A percentile compares a stretch with the other conserved stretches of the same genome.
Evolutionary conservation across 2,888 invertebrate species (phyloP).

Genomic region (Deroplatys truncata): DNA sequence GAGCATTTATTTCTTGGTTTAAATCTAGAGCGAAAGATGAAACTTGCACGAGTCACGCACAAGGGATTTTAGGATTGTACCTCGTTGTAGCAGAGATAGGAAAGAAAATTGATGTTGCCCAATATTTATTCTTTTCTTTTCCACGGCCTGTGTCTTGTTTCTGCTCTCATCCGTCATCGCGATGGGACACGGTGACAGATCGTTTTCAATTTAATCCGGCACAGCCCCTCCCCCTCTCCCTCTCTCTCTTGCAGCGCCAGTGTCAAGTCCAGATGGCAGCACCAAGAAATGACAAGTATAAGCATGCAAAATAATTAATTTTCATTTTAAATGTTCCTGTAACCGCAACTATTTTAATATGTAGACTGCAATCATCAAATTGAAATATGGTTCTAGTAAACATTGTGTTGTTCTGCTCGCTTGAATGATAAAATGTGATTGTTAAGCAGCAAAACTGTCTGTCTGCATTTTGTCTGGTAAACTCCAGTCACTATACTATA

Average conservation of each 20-base stretch:
- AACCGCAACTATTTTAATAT: not conserved
- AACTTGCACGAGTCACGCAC: not conserved
- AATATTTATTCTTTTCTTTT: not conserved
- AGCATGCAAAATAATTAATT: not conserved
- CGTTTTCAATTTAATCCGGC: conserved; percentile 1
- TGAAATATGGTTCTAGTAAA: not conserved
- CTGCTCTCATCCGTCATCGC: not conserved
- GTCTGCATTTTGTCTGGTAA: too few species aligned
- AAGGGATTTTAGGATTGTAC: not conserved
- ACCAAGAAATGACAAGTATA: not conserved
- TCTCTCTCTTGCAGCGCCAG: not conserved
- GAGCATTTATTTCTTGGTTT: not conserved
- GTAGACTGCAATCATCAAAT: not conserved
- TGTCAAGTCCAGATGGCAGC: not conserved
- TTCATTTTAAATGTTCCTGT: not conserved
- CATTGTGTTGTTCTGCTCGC: not conserved
- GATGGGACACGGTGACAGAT: not conserved
- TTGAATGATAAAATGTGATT: not conserved
- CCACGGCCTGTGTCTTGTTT: not conserved
- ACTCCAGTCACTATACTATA: too few species aligned
- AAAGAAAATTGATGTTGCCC: not conserved
- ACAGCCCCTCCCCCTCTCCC: not conserved
- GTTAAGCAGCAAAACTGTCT: too few species aligned
- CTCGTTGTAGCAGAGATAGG: not conserved
- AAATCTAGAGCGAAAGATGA: not conserved